Evolutionary conservation across 2,113 vertebrate species (phyloP), one percentile per base, ranked within the genome.

Genomic region (Cranoglanis bouderius): DNA sequence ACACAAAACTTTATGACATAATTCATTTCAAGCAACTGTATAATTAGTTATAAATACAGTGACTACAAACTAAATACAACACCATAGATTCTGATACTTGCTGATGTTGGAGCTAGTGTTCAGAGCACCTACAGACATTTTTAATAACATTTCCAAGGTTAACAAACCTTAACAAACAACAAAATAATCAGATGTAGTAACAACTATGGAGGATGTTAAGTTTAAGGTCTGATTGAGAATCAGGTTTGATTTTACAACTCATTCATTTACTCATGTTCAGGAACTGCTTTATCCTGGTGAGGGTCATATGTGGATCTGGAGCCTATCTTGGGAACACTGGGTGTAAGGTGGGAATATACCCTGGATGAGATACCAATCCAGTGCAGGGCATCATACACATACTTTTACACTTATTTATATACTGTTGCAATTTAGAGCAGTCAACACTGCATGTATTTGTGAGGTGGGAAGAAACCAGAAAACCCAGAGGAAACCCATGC

Each of bases 1-100:
- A 75, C 57, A 85, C 49, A 19, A 32, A 74, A 74, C 13, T 16
- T 2, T 32, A 59, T 49, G 55, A 65, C 43, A 29, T 55, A 63
- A 88, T 78, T 2, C 51, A 72, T 74, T 72, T 55, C 8, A 83
- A 53, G 46, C 59, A 40, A 72, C 18, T n/a, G 2, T 38, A 38
- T 61, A 59, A 84, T 87, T 70, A 70, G 38, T 9, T 63, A 67
- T 35, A 35, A 78, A 81, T 65, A 55, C 59, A 65, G 3, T 70
- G 77, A 19, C 32, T 38, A 51, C 16, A 32, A 51, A 77, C 40
- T 65, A 21, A 24, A 35, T 32, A 63, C 40, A 65, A 19, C 12
- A 26, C n/a, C 55, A 53, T 19, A 35, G 4, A 53, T 53, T 49
- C 29, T 81, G 84, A 77, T 67, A 53, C 29, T 80, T 53, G 14